Evolutionary conservation across 2,888 invertebrate species (phyloP).

Genomic region (Temnothorax rugatulus): DNA sequence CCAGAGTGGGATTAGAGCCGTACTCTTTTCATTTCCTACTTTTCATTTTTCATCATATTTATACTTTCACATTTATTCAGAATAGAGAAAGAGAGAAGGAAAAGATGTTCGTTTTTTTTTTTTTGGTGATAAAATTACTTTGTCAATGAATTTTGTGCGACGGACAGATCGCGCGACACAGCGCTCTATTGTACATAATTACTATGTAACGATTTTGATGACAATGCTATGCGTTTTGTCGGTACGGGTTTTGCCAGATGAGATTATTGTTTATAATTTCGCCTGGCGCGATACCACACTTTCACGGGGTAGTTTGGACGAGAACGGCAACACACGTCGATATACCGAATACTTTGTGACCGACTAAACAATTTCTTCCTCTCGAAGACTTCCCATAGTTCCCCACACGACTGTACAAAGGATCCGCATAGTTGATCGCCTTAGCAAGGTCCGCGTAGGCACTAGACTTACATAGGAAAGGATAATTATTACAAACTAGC

Average conservation of each 20-base stretch:
- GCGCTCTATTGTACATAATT: constrained; percentile 67
- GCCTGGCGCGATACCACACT: neutral
- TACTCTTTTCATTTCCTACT: neutral
- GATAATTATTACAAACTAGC: constrained; percentile 83
- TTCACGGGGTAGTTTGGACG: neutral
- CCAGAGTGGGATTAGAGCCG: neutral
- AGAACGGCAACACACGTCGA: constrained; percentile 42
- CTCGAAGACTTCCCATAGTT: constrained; percentile 82
- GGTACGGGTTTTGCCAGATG: constrained; percentile 7
- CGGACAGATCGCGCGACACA: constrained; percentile 39
- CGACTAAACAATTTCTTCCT: constrained; percentile 75
- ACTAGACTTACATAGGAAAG: constrained; percentile 78
- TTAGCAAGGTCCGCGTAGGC: constrained; percentile 83
- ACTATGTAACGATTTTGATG: constrained; percentile 21
- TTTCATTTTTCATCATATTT: neutral
- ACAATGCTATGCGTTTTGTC: constrained; percentile 20
- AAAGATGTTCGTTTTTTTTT: neutral
- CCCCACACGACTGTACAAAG: constrained; percentile 84
- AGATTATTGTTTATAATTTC: constrained; percentile 11
- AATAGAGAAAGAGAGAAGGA: neutral
- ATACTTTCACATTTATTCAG: neutral
- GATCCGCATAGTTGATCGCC: constrained; percentile 84
- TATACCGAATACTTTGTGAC: constrained; percentile 23
- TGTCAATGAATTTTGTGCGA: constrained; percentile 24
- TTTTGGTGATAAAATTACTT: neutral